Percentiles rank a stretch among this genome's conserved stretches.
phyloP scores from a whole-genome alignment of 2,113 vertebrate species.

The Rattus rattus region DNA sequence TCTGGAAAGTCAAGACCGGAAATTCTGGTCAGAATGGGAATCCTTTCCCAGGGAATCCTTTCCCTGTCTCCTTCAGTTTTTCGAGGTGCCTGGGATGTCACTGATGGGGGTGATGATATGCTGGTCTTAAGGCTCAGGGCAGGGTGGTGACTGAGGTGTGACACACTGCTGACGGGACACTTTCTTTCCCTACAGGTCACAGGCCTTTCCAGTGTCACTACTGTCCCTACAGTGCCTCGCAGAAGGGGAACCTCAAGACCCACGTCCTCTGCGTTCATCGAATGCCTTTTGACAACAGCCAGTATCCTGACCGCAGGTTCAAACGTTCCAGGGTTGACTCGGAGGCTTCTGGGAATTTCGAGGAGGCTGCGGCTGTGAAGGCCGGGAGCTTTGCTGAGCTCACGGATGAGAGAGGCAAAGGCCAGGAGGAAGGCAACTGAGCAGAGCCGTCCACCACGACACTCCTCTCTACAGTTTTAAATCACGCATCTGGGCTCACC shows the following conservation, averaged over 20 bases:
- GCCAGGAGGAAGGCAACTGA: slow-evolving; percentile 82
- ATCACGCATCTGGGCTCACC: slow-evolving; percentile 54
- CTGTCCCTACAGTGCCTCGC: slow-evolving; percentile 96
- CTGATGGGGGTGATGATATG: fast-evolving
- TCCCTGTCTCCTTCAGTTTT: not conserved
- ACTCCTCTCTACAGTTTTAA: slow-evolving; percentile 66
- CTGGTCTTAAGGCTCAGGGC: not conserved
- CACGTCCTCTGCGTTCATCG: slow-evolving; percentile 97
- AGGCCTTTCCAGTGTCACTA: slow-evolving; percentile 95
- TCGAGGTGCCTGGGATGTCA: not conserved
- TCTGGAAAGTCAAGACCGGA: not conserved
- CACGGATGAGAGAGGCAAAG: slow-evolving; percentile 80
- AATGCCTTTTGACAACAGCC: slow-evolving; percentile 98
- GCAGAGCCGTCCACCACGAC: slow-evolving; percentile 56
- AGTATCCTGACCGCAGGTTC: slow-evolving; percentile 96
- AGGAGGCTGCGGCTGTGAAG: slow-evolving; percentile 85
- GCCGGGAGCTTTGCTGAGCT: slow-evolving; percentile 82
- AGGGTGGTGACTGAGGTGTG: not conserved
- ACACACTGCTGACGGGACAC: slow-evolving; percentile 58
- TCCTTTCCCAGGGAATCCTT: not conserved
- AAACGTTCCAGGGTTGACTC: slow-evolving; percentile 92
- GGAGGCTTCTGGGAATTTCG: slow-evolving; percentile 85
- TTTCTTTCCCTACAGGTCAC: slow-evolving; percentile 88
- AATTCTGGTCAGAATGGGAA: not conserved
- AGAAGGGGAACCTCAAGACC: slow-evolving; percentile 98